These are phyloP conservation scores for Ypsolopha sequella DNA, from an alignment of 2,888 invertebrate genomes.

Conservation along the genomic window DNA sequence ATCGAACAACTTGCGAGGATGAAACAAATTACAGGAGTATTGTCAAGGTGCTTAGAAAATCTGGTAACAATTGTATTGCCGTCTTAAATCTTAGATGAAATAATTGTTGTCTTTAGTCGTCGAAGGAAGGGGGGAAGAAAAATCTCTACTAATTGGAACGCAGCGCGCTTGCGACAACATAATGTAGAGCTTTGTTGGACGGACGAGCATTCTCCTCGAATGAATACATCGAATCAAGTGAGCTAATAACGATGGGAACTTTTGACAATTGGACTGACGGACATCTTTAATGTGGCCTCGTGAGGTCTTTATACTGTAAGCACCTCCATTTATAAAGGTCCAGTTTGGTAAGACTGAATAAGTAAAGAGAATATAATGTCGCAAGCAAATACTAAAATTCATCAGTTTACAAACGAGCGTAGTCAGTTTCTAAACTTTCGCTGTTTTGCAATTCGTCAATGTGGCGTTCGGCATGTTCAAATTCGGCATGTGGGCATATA, in stretches of 20 bases:
- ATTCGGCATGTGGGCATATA: too few relatives aligned
- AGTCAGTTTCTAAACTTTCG: too few relatives aligned
- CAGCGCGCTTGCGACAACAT: conserved; percentile 53
- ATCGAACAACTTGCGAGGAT: conserved; percentile 47
- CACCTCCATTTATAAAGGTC: neutral
- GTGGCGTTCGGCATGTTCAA: too few relatives aligned
- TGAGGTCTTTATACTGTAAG: conserved; percentile 16
- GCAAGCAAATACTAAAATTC: too few relatives aligned
- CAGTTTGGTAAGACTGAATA: too few relatives aligned
- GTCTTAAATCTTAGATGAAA: conserved; percentile 57
- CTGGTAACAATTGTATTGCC: conserved; percentile 59
- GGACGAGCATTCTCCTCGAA: conserved; percentile 41
- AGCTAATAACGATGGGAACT: conserved; percentile 45
- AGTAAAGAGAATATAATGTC: too few relatives aligned
- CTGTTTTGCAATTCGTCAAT: too few relatives aligned
- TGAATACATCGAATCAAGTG: conserved; percentile 46
- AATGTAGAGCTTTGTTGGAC: conserved; percentile 53
- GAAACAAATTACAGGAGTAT: conserved; percentile 58
- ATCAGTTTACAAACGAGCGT: too few relatives aligned
- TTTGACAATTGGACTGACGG: conserved; percentile 30
- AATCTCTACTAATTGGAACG: conserved; percentile 63
- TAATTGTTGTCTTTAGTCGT: conserved; percentile 41
- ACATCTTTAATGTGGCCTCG: conserved; percentile 24
- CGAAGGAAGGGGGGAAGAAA: conserved; percentile 40
- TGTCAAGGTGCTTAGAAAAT: conserved; percentile 63